These are phyloP conservation scores for Etia nguti DNA, from an alignment of 2,113 vertebrate genomes.

Conservation along the genomic window DNA sequence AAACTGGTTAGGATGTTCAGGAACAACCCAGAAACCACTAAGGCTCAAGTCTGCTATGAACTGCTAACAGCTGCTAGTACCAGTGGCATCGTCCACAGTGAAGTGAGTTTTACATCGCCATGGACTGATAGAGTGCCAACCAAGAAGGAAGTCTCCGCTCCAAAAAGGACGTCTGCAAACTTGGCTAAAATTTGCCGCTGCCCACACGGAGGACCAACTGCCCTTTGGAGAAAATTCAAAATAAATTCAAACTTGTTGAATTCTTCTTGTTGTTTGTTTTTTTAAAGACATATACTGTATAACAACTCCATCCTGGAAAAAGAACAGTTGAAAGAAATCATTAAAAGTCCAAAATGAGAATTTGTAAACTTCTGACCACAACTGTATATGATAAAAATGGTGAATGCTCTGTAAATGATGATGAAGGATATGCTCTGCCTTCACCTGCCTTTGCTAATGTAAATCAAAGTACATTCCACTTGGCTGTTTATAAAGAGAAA, in stretches of 20 bases:
- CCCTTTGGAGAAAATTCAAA: accelerated
- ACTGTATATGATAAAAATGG: constrained; percentile 5
- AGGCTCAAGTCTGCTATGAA: neutral
- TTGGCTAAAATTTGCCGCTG: neutral
- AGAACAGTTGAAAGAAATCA: neutral
- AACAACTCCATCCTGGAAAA: neutral
- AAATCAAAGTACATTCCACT: constrained; percentile 71
- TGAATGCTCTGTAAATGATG: constrained; percentile 20
- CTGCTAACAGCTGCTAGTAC: neutral
- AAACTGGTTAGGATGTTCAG: neutral
- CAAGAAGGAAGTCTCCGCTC: accelerated
- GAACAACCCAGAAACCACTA: neutral
- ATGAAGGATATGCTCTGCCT: constrained; percentile 35
- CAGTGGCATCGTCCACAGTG: neutral
- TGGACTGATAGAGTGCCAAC: accelerated
- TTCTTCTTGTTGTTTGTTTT: neutral
- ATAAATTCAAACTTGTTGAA: neutral
- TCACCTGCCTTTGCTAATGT: constrained; percentile 68
- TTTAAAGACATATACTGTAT: accelerated
- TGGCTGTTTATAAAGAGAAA: constrained; percentile 67
- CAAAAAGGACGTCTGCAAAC: accelerated
- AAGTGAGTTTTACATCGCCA: neutral
- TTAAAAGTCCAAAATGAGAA: neutral
- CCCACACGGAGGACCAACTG: neutral
- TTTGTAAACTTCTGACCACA: neutral